Conservation (phyloP, 2,888 invertebrate species). For the Tenthredo notha region DNA sequence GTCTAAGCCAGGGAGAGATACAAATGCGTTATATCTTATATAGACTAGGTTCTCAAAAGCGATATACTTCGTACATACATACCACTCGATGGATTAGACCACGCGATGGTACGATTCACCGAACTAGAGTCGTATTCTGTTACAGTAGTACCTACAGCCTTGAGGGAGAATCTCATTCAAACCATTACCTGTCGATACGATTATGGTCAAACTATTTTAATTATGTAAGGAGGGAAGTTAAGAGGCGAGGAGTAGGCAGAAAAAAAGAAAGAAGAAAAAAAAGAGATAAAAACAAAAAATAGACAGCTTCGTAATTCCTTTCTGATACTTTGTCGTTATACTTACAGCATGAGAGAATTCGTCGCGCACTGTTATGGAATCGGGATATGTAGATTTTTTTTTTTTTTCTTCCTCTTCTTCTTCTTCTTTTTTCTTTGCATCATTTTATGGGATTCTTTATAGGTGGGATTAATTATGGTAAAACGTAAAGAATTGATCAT, state of each 20-base stretch:
- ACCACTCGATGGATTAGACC: not conserved
- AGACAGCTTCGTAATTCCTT: slow-evolving; percentile 2
- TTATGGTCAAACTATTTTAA: slow-evolving; percentile 45
- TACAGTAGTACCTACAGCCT: not conserved
- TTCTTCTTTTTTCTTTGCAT: not conserved
- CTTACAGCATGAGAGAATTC: slow-evolving; percentile 3
- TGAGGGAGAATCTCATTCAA: slow-evolving; percentile 39
- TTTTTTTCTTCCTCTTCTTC: not conserved
- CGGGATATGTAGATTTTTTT: not conserved
- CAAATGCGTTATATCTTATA: slow-evolving; percentile 24
- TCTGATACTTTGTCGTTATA: slow-evolving; percentile 1
- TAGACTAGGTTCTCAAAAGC: slow-evolving; percentile 36
- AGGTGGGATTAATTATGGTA: not conserved
- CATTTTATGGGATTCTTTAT: not conserved
- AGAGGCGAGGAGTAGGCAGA: not conserved
- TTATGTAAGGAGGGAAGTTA: slow-evolving; percentile 30
- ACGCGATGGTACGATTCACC: slow-evolving; percentile 22
- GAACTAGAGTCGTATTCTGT: slow-evolving; percentile 19
- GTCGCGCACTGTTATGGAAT: not conserved
- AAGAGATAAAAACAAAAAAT: not conserved
- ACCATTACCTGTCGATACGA: slow-evolving; percentile 13
- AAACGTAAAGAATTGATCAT: not conserved
- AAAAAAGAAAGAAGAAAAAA: not conserved
- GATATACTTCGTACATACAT: slow-evolving; percentile 9
- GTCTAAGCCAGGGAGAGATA: not conserved